Evolutionary conservation across 2,797 vertebrate species (phyloP), one percentile per base, ranked within the genome.

Genomic region (Pogonophryne albipinna): DNA sequence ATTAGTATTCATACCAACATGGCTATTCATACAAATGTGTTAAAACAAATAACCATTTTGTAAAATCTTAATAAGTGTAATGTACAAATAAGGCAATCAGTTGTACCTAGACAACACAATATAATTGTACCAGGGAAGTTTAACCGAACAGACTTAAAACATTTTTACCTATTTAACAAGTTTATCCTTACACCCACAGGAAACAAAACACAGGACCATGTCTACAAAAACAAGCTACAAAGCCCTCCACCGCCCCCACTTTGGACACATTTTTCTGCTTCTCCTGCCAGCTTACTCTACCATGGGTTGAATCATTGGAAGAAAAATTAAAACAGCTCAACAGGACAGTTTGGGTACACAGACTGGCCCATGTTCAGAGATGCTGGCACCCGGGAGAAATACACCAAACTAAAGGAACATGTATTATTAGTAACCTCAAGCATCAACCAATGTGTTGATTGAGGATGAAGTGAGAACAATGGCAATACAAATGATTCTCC

Each of bases 1-100:
- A 76, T 74, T 10, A 68, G 55, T 27, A 75, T 78, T 69, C 52
- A 59, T 45, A n/a, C 34, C 69, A 64, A 31, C 19, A 50, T 69
- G 63, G 19, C 49, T 47, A n/a, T 2, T 56, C 20, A 60, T 42
- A 44, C 10, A 63, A 42, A 64, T 19, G 4, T 52, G 23, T 42
- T 44, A 27, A 65, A 66, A 47, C 15, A 19, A 68, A 79, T 51
- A 42, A 17, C 31, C 23, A 3, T 34, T 52, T 63, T 41, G 14
- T 41, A 44, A 42, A 41, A 60, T 41, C 13, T 1, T 14, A 17
- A 57, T 38, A 59, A 23, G 15, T 45, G 42, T 15, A 23, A 45
- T 45, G n/a, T 41, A 23, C 41, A 19, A 51, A 51, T 41, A 49
- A 52, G 46, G 27, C 20, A 44, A 62, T 50, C 61, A 49, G 27